phyloP scores from a whole-genome alignment of 2,113 vertebrate species.

The Mus spicilegus region DNA sequence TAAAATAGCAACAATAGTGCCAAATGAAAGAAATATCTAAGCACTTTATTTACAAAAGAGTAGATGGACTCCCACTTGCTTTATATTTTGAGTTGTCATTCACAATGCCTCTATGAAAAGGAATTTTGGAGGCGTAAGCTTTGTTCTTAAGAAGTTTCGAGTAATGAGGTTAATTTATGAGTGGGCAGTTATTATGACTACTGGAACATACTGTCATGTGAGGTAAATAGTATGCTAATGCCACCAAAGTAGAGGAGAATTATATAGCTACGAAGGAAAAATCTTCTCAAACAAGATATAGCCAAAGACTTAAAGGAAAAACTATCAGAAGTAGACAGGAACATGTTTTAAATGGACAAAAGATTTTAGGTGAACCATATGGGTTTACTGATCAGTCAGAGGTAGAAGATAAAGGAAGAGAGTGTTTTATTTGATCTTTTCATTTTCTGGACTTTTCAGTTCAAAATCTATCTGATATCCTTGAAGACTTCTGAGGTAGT shows the following conservation, averaged over 20 bases:
- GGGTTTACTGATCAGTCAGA: not conserved
- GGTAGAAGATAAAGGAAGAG: not conserved
- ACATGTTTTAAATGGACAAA: not conserved
- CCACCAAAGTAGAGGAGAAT: not conserved
- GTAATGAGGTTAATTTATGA: not conserved
- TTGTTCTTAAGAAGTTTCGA: not conserved
- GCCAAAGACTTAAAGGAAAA: not conserved
- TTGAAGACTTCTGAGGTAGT: not conserved
- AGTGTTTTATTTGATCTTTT: not conserved
- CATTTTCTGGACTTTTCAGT: not conserved
- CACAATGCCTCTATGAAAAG: not conserved
- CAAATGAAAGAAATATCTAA: not conserved
- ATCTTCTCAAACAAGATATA: not conserved
- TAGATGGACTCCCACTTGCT: not conserved
- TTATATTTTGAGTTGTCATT: not conserved
- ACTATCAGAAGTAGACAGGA: not conserved
- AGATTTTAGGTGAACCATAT: not conserved
- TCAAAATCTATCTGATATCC: not conserved
- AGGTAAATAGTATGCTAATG: not conserved
- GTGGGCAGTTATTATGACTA: not conserved
- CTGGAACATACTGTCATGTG: not conserved
- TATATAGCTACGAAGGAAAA: not conserved
- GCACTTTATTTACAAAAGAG: not conserved
- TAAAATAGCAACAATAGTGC: not conserved
- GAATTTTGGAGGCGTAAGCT: not conserved